phyloP scores from a whole-genome alignment of 2,888 invertebrate species.

The Agrotis segetum region DNA sequence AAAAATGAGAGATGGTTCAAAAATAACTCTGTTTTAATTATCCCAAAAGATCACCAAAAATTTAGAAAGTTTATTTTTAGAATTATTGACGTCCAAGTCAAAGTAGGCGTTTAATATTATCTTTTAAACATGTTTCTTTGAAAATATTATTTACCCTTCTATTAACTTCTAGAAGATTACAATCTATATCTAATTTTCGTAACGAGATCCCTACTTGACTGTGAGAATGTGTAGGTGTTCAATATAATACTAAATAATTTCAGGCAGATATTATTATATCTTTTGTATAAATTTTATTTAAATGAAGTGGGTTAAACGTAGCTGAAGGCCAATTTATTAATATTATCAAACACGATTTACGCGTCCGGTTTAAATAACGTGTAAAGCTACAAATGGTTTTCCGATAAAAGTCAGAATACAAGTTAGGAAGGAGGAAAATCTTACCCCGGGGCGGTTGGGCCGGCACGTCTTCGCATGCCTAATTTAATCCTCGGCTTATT shows the following conservation, averaged over 20 bases:
- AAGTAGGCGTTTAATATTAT: background rate
- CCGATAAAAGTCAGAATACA: constrained; percentile 67
- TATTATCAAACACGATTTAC: constrained; percentile 61
- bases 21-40: background rate
- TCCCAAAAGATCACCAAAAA: no score
- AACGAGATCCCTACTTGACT: background rate
- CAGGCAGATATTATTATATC: background rate
- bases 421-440: constrained; percentile 76
- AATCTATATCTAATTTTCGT: background rate
- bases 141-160: constrained; percentile 14
- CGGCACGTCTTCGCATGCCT: constrained; percentile 86
- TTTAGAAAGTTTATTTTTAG: no score
- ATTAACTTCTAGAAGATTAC: constrained; percentile 1
- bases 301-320: background rate
- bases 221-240: constrained; percentile 1
- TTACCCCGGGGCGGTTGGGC: constrained; percentile 67
- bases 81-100: background rate
- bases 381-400: constrained; percentile 67
- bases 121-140: background rate
- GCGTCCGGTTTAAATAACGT: constrained; percentile 60
- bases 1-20: background rate
- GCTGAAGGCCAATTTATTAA: constrained; percentile 23
- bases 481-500: constrained; percentile 90
- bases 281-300: no score
- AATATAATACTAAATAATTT: constrained; percentile 5